A percentile compares a stretch with the other conserved stretches of the same genome.
phyloP scores from a whole-genome alignment of 2,113 vertebrate species.

The Zeus faber region DNA sequence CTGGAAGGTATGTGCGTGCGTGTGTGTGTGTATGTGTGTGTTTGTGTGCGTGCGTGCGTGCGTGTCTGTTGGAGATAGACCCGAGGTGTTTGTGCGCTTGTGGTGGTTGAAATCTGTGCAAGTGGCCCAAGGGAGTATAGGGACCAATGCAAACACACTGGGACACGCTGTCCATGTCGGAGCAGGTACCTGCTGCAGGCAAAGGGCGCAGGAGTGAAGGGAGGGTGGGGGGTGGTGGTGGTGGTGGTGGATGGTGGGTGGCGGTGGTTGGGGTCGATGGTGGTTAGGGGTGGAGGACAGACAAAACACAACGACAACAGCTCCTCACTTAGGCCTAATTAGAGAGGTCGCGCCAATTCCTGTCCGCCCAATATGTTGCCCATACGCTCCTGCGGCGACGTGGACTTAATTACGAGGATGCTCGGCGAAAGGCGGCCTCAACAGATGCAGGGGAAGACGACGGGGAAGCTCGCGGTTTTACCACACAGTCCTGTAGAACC shows the following conservation, averaged over 20 bases:
- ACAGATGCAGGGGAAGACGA: too few species aligned
- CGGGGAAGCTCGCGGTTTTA: too few species aligned
- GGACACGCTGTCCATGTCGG: constrained; percentile 37
- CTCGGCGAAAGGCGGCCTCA: too few species aligned
- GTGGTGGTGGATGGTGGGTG: too few species aligned
- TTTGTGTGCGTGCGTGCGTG: constrained; percentile 6
- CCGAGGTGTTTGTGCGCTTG: constrained; percentile 2
- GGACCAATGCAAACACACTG: constrained; percentile 33
- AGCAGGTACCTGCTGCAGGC: constrained; percentile 39
- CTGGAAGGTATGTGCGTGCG: constrained; percentile 52
- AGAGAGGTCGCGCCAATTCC: constrained; percentile 27
- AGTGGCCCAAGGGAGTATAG: constrained; percentile 22
- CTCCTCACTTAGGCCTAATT: constrained; percentile 53
- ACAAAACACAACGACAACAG: constrained; percentile 58
- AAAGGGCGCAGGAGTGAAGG: constrained; percentile 22
- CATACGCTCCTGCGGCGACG: too few species aligned
- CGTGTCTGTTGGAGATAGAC: not conserved
- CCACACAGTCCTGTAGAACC: too few species aligned
- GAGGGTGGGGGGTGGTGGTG: too few species aligned
- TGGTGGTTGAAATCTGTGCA: constrained; percentile 2
- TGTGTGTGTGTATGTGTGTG: constrained; percentile 23
- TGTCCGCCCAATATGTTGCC: constrained; percentile 42
- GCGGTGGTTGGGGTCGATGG: constrained; percentile 52
- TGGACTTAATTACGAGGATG: too few species aligned
- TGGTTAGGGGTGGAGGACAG: too few species aligned